Evolutionary conservation across 2,888 invertebrate species (phyloP).

Genomic region (Conomelus anceps): DNA sequence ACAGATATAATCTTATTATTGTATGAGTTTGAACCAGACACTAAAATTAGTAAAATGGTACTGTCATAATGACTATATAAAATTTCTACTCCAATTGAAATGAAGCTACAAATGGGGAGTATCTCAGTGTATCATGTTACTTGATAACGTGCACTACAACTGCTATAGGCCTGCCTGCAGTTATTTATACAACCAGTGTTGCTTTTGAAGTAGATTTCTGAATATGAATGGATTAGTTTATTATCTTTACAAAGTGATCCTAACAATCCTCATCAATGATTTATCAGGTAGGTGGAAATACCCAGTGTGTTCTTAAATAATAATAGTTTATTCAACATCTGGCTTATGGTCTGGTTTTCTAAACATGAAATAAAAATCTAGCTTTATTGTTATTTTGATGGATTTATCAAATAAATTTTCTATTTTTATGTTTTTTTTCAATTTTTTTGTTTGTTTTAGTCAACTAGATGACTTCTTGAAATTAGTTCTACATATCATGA

Average conservation of each 20-base stretch:
- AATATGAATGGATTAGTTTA: neutral
- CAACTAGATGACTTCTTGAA: too few relatives aligned
- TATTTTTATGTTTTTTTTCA: too few relatives aligned
- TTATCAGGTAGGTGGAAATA: neutral
- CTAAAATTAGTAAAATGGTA: neutral
- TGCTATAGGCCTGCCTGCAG: too few relatives aligned
- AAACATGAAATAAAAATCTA: too few relatives aligned
- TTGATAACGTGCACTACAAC: neutral
- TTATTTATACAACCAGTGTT: neutral
- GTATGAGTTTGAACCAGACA: neutral
- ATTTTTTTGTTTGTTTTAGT: too few relatives aligned
- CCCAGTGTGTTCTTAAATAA: neutral
- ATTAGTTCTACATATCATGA: too few relatives aligned
- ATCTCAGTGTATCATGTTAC: neutral
- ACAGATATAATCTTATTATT: too few relatives aligned
- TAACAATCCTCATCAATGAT: neutral
- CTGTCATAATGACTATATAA: neutral
- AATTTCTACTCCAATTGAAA: neutral
- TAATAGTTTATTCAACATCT: neutral
- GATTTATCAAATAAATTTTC: too few relatives aligned
- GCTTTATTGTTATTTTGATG: too few relatives aligned
- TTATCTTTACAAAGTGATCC: neutral
- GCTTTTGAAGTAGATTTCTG: neutral
- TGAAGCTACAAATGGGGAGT: neutral
- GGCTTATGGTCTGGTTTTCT: too few relatives aligned